Base-by-base conservation (phyloP, 2,113 vertebrate genomes). In the Trogon surrucura region DNA sequence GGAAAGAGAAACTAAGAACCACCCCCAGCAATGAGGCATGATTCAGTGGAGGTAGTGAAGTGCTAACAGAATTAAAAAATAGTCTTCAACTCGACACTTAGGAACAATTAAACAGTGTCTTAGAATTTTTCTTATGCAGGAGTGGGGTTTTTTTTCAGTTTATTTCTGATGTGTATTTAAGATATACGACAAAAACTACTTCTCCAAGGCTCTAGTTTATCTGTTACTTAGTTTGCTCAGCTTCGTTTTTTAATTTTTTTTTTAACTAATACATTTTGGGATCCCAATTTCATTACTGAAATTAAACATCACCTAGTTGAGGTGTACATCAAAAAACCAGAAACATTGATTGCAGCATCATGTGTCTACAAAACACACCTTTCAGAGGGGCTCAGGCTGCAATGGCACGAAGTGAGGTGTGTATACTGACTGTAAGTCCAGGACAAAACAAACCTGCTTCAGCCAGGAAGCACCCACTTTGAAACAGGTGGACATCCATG, bases 1-100 rank as follows among this genome's bases (percentile, higher is more conserved):
- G 6, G 10, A 14, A 73, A 50, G 30, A 38, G 54, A 85, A 87
- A 6, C 8, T 51, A 57, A 89, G 51, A 74, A 25, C 7, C 32
- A 44, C 0, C 6, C 5, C n/a, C 21, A 38, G n/a, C 2, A 1
- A 36, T 14, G 27, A 32, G 58, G 6, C 1, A 9, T 16, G 20
- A 15, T 10, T 66, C 36, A 11, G 27, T 47, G 16, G 34, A 58
- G 22, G 8, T 18, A 30, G 17, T 32, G 57, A 84, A n/a, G 11
- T 54, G 41, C 41, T 65, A 60, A 53, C 21, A 32, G 30, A 56
- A 47, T 47, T 73, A 45, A 16, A 50, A 41, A 16, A 30, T 20
- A 27, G 26, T 80, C 32, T 83, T 83, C 36, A 83, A 30, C 2
- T 34, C 32, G 79, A 56, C 9, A 38, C 10, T 51, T 44, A 56